These are phyloP conservation scores for Drosophila rhopaloa DNA, from an alignment of 1,140 invertebrate species.

Conservation along the genomic window DNA sequence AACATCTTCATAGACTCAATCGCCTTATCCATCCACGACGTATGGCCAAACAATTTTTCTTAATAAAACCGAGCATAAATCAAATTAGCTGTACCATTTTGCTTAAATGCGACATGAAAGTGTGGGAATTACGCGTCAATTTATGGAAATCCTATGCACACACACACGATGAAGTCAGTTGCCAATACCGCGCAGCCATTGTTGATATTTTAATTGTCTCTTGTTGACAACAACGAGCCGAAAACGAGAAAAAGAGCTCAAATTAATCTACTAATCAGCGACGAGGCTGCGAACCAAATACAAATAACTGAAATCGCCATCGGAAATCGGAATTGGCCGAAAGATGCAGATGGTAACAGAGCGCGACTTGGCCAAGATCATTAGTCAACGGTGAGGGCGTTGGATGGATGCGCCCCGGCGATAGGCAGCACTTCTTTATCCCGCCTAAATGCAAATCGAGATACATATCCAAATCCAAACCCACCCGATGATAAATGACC, in stretches of 20 bases:
- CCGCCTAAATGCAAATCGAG: slow-evolving; percentile 1
- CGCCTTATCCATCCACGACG: neutral
- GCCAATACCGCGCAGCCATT: slow-evolving; percentile 21
- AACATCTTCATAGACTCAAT: slow-evolving; percentile 43
- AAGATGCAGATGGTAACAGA: slow-evolving; percentile 38
- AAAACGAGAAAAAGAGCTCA: slow-evolving; percentile 15
- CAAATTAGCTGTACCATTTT: slow-evolving; percentile 78
- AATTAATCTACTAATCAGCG: slow-evolving; percentile 75
- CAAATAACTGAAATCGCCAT: slow-evolving; percentile 13
- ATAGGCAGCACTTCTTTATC: slow-evolving; percentile 9
- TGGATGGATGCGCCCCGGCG: slow-evolving; percentile 29
- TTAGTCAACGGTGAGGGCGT: slow-evolving; percentile 71
- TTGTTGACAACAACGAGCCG: slow-evolving; percentile 66
- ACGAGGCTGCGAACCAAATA: slow-evolving; percentile 61
- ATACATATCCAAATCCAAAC: neutral
- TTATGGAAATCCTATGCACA: slow-evolving; percentile 65
- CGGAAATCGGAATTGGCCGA: slow-evolving; percentile 21
- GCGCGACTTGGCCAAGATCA: slow-evolving; percentile 36
- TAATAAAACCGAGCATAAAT: slow-evolving; percentile 73
- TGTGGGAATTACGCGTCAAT: slow-evolving; percentile 77
- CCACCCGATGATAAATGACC: slow-evolving; percentile 25
- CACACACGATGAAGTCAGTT: slow-evolving; percentile 25
- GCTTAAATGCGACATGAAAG: slow-evolving; percentile 74
- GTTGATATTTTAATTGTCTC: slow-evolving; percentile 80
- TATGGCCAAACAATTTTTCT: slow-evolving; percentile 57